Evolutionary conservation across 1,140 invertebrate genomes (phyloP).

Genomic region (Tenebrio molitor): DNA sequence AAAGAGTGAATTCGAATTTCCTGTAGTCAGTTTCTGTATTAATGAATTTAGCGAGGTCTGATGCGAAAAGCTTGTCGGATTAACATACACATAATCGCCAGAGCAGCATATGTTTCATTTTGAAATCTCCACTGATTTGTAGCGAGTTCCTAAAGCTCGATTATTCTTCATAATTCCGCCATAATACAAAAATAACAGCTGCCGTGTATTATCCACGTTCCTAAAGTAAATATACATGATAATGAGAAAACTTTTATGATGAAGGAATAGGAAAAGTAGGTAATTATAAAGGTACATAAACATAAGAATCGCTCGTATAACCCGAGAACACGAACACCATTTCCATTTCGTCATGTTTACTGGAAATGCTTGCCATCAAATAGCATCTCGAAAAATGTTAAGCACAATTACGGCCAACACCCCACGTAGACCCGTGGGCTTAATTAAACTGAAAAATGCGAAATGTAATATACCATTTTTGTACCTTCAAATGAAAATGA

Average conservation of each 20-base stretch:
- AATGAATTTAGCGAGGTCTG: conserved; percentile 29
- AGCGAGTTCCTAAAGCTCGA: conserved; percentile 3
- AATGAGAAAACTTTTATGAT: conserved; percentile 28
- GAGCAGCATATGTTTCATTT: conserved; percentile 33
- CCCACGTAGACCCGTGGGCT: no score
- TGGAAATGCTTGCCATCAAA: no score
- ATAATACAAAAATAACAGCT: conserved; percentile 12
- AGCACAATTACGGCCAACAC: no score
- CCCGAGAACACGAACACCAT: neutral
- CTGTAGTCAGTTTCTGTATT: conserved; percentile 29
- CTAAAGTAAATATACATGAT: conserved; percentile 12
- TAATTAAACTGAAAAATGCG: no score
- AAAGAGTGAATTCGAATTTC: conserved; percentile 38
- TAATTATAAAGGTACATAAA: conserved; percentile 27
- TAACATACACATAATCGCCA: conserved; percentile 32
- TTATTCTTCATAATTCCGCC: conserved; percentile 13
- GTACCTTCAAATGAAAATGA: no score
- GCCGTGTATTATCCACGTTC: neutral
- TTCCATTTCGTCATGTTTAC: neutral
- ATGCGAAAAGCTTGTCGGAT: conserved; percentile 37
- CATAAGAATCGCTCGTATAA: neutral
- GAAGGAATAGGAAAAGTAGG: neutral
- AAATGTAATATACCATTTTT: no score
- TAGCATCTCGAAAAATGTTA: no score
- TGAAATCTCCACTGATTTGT: conserved; percentile 28